Evolutionary conservation across 2,797 vertebrate species (phyloP), one percentile per base, ranked within the genome.

Genomic region (Pangasius sanitwongsei): DNA sequence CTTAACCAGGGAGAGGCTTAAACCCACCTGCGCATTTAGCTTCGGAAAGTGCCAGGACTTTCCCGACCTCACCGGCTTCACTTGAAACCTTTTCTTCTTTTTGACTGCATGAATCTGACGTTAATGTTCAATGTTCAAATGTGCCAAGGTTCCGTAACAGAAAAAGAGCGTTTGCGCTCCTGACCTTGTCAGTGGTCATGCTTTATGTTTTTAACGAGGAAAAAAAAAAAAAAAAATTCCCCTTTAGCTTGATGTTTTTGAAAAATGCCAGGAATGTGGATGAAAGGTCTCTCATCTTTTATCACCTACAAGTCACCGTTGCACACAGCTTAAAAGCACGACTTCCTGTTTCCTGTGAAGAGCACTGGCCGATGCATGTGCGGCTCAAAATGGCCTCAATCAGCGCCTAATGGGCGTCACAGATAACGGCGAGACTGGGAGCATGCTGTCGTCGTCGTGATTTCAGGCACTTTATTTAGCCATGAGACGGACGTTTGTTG

Each of bases 311-410:
- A 92, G 93, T 92, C 87, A 92, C 93, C 90, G 80, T 90, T 91
- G 93, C 93, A 94, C 93, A 94, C 94, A 93, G 95, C 95, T 94
- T 93, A 94, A 90, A 92, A 95, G 94, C 94, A 89, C 44, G 88
- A 94, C 95, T 95, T 96, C 96, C 96, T 95, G 91, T 95, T 96
- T 97, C 96, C 96, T 96, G 94, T 95, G 95, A 93, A 93, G 93
- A 93, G 94, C 94, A 95, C 93, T 94, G 95, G 94, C 91, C 90
- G 91, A 91, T 95, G 90, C 93, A 94, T 95, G 95, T 94, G 90
- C 93, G 59, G 83, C 59, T 86, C 89, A 69, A 95, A 95, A 95
- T 92, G 94, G 94, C 94, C 94, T 90, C 93, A 95, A 92, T 94
- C 92, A 93, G 81, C 91, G 90, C 89, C 91, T 89, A 94, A 95